These are phyloP conservation scores for Silvanus unidentatus DNA, from an alignment of 2,888 invertebrate species.

Conservation along the genomic window DNA sequence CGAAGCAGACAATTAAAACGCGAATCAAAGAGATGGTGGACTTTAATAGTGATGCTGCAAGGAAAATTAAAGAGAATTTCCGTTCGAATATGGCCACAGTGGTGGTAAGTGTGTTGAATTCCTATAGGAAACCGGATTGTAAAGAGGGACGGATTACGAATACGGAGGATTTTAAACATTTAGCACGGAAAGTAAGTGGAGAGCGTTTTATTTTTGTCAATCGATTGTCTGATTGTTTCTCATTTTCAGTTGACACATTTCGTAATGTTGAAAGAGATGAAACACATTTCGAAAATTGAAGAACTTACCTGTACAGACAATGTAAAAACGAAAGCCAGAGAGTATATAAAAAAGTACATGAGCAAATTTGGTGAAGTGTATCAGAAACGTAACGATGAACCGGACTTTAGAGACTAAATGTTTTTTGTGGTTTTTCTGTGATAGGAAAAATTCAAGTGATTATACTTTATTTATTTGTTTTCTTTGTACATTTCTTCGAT, in stretches of 20 bases:
- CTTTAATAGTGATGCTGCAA: conserved; percentile 51
- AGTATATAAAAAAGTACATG: conserved; percentile 95
- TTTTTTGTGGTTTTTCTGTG: conserved; percentile 3
- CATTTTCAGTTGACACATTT: conserved; percentile 81
- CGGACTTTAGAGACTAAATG: conserved; percentile 33
- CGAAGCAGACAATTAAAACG: conserved; percentile 32
- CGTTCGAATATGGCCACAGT: conserved; percentile 71
- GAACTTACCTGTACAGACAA: conserved; percentile 84
- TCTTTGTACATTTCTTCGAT: too few relatives aligned
- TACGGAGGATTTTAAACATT: conserved; percentile 90
- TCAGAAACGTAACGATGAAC: conserved; percentile 61
- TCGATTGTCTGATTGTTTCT: conserved; percentile 11
- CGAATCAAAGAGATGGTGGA: conserved; percentile 41
- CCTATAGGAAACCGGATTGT: conserved; percentile 81
- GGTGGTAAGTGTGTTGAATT: conserved; percentile 81
- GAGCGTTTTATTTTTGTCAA: conserved; percentile 8
- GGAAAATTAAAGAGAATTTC: conserved; percentile 81
- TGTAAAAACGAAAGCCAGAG: conserved; percentile 90
- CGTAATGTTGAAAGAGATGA: conserved; percentile 90
- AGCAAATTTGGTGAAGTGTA: conserved; percentile 83
- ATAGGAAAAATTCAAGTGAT: neutral
- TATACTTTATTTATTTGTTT: too few relatives aligned
- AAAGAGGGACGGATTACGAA: conserved; percentile 76
- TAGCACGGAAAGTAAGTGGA: conserved; percentile 83
- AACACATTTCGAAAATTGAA: conserved; percentile 81